Evolutionary conservation across 2,888 invertebrate genomes (phyloP), one percentile per base, ranked within the genome.

Genomic region (Caenorhabditis parvicauda): DNA sequence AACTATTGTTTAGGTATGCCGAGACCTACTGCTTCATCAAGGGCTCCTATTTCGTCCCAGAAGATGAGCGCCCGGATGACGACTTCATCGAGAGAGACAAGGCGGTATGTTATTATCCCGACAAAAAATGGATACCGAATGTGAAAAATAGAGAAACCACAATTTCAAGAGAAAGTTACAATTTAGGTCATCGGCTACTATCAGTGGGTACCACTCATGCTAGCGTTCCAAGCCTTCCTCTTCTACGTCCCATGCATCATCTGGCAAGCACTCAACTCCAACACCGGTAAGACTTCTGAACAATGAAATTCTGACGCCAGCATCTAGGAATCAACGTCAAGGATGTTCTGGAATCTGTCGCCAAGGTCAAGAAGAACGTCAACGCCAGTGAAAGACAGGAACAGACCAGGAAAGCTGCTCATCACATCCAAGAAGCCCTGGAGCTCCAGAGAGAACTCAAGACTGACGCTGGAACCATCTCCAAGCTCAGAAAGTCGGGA

Each of bases 21-120:
- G 79, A 79, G 50, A 79, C 76, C 6, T 77, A 74, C 54, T 79
- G 79, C 58, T 79, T 79, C 63, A 75, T 78, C 52, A 80, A 80
- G 48, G 75, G 75, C 28, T 73, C 67, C 35, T 79, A 75, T 59
- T 74, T 67, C 51, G 51, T 70, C 35, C 74, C 74, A 9, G 59
- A 69, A 6, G 72, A 72, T 39, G 59, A 60, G 5, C 58, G 65
- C 29, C 61, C 71, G 25, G 65, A 69, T 24, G 55, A 62, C 19
- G 69, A 70, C 32, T 70, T 61, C 52, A 54, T 62, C 37, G 35
- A 42, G 12, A 38, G 64, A 12, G 64, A 67, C 19, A 54, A 59
- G 21, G 48, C 47, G 35, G 69, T 62, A 6, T 6, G 44, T 44
- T 44, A n/a, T n/a, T n/a, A n/a, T n/a, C n/a, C 28, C 6, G 48